Evolutionary conservation across 1,140 invertebrate genomes (phyloP).

Genomic region (Pseudomyrmex gracilis): DNA sequence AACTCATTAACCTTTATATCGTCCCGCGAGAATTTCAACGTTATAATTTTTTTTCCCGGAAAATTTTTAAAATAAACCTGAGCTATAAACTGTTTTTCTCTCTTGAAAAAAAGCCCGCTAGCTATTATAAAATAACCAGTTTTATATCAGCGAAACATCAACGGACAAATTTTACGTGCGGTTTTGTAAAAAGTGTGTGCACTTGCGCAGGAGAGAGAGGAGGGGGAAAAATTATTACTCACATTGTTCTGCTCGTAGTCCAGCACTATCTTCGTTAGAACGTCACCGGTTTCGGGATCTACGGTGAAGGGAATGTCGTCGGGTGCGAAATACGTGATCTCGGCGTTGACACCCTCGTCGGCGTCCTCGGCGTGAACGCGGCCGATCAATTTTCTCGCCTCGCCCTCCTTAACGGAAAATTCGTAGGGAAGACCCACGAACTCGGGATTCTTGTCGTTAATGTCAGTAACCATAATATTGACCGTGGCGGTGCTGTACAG

Average conservation of each 20-base stretch:
- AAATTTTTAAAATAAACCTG: not conserved
- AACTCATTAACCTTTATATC: not conserved
- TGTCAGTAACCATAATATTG: slow-evolving; percentile 95
- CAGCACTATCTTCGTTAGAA: slow-evolving; percentile 90
- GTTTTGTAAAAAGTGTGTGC: no score
- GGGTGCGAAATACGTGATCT: slow-evolving; percentile 90
- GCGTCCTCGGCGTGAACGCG: slow-evolving; percentile 93
- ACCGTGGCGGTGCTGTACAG: slow-evolving; percentile 93
- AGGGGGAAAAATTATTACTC: slow-evolving; percentile 68
- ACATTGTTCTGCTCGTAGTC: slow-evolving; percentile 94
- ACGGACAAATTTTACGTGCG: no score
- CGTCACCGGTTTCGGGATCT: slow-evolving; percentile 92
- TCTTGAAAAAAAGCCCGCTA: not conserved
- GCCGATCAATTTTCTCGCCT: slow-evolving; percentile 89
- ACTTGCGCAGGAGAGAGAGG: not conserved
- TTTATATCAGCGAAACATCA: no score
- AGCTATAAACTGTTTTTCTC: not conserved
- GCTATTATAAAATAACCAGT: no score
- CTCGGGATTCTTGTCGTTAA: slow-evolving; percentile 95
- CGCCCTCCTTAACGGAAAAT: slow-evolving; percentile 94
- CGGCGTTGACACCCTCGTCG: slow-evolving; percentile 90
- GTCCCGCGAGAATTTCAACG: not conserved
- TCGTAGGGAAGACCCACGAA: slow-evolving; percentile 92
- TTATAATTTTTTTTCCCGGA: not conserved
- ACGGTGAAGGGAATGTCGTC: slow-evolving; percentile 92